Base-by-base conservation (phyloP, 2,888 invertebrate species). In the Clistopyga incitator region DNA sequence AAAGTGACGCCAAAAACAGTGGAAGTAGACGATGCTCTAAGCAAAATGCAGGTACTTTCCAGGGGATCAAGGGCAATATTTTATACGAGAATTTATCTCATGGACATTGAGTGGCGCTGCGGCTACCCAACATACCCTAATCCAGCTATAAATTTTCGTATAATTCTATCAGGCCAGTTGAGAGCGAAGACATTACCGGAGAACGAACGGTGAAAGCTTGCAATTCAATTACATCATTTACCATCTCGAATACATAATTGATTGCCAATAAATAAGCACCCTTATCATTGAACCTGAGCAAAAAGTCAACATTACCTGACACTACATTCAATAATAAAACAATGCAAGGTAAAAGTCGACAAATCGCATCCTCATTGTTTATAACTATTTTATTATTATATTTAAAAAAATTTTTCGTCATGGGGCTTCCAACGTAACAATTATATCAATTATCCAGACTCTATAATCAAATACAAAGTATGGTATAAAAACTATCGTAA, bases 31-130 rank as follows among this genome's bases (percentile, higher is more conserved):
- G 38, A 8, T 38, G 50, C 15, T 20, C 20, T 18, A 18, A 38
- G 42, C 20, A 11, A 38, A 42, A 38, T 18, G 64, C 64, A 1
- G n/a, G 3, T 8, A 61, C 18, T 38, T 23, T 20, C 50, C 47
- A 20, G 23, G 6, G 61, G n/a, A 38, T 38, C 20, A 20, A 20
- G 29, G 29, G 20, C 45, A 72, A 74, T 78, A 78, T 78, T 68
- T 82, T 52, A 11, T 54, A 23, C 78, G 71, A 52, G 61, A 47
- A 59, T 78, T 78, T 71, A 71, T 78, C 71, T 38, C 45, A 0
- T 2, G 15, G 52, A 15, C 29, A 4, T 50, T 29, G 15, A 75
- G 34, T 50, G 50, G 34, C 23, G 42, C 11, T 52, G 23, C 56
- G 10, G 47, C 20, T 25, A 42, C 52, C 6, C 56, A 50, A 80